A percentile compares a stretch with the other conserved stretches of the same genome.
Conservation (phyloP, 2,797 vertebrate genomes). For the Harpagifer antarcticus region DNA sequence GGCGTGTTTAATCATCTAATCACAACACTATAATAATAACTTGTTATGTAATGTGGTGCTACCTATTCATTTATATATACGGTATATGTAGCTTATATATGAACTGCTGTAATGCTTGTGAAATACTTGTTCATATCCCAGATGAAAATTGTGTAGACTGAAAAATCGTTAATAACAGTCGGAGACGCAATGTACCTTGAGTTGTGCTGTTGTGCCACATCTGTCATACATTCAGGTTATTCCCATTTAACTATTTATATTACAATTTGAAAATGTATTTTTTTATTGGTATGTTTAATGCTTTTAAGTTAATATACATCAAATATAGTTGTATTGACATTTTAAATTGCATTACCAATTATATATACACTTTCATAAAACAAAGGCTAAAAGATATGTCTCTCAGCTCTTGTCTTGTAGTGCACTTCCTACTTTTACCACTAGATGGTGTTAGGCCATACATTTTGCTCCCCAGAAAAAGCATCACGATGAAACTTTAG, state of each 20-base stretch:
- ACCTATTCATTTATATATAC: too few species aligned
- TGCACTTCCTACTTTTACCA: conserved; percentile 42
- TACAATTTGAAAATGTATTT: too few species aligned
- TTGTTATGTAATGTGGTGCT: neutral
- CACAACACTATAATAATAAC: neutral
- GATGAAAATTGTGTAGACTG: too few species aligned
- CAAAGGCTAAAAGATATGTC: neutral
- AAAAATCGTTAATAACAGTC: too few species aligned
- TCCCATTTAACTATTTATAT: too few species aligned
- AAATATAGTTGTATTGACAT: neutral
- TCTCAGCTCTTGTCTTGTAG: neutral
- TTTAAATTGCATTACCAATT: neutral
- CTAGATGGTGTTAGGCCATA: conserved; percentile 58
- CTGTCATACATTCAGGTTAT: neutral
- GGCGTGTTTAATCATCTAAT: neutral
- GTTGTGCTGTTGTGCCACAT: neutral
- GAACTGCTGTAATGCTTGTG: too few species aligned
- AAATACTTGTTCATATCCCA: too few species aligned
- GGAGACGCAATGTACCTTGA: too few species aligned
- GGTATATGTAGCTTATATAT: too few species aligned
- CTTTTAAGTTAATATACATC: neutral
- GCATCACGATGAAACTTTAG: conserved; percentile 19
- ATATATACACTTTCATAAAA: neutral
- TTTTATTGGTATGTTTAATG: neutral
- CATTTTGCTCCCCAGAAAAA: conserved; percentile 39